Evolutionary conservation across 1,140 invertebrate genomes (phyloP).

Genomic region (Drosophila ercepeae): DNA sequence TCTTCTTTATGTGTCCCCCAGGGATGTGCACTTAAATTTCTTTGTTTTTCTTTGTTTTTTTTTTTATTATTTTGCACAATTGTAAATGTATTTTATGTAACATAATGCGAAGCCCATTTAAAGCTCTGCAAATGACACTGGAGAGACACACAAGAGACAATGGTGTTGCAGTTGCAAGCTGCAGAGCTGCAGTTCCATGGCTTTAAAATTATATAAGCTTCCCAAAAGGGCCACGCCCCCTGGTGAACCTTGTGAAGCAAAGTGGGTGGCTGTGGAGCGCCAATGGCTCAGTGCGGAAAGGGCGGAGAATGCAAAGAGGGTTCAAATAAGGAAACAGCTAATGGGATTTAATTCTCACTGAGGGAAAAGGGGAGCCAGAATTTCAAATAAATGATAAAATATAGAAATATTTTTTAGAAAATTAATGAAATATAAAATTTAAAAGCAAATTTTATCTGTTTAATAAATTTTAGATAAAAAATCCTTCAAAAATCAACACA

Average conservation of each 20-base stretch:
- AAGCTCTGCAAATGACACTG: conserved; percentile 33
- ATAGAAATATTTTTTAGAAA: background rate
- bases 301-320: conserved; percentile 40
- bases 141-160: background rate
- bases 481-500: too few relatives aligned
- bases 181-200: conserved; percentile 6
- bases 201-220: conserved; percentile 75
- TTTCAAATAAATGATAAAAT: too few relatives aligned
- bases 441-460: background rate
- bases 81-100: conserved; percentile 21
- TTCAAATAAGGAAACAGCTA: conserved; percentile 14
- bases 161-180: conserved; percentile 12
- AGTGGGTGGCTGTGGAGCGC: conserved; percentile 57
- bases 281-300: conserved; percentile 33
- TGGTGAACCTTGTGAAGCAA: background rate
- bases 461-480: too few relatives aligned
- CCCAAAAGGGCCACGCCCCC: conserved; percentile 21
- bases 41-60: too few relatives aligned
- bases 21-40: conserved; percentile 41
- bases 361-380: background rate
- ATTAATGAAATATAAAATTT: background rate
- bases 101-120: conserved; percentile 57
- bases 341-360: background rate
- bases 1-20: conserved; percentile 10
- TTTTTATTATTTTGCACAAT: conserved; percentile 5